Percentiles rank a stretch among this genome's conserved stretches.
Evolutionary conservation across 2,113 vertebrate species (phyloP).

Genomic region (Seriola dumerili): DNA sequence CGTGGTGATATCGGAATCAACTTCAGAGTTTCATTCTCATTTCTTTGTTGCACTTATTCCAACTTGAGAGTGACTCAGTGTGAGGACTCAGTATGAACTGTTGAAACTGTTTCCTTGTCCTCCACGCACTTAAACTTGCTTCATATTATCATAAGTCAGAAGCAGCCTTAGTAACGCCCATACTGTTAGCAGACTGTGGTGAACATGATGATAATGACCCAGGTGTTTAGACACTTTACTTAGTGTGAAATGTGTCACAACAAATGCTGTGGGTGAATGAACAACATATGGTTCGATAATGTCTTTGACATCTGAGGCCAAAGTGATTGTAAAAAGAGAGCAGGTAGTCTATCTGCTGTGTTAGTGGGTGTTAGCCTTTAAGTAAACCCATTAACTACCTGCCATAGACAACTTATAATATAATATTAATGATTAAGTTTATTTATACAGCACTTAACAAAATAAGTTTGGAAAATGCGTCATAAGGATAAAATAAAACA

Average conservation of each 20-base stretch:
- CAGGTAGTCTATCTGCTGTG: neutral
- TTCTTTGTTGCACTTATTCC: neutral
- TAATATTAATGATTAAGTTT: too few relatives aligned
- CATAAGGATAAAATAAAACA: too few relatives aligned
- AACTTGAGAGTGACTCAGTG: neutral
- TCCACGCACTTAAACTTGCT: neutral
- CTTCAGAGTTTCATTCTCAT: neutral
- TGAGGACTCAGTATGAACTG: neutral
- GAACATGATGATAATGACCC: neutral
- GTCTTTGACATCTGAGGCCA: neutral
- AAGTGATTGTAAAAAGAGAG: neutral
- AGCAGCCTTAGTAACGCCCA: too few relatives aligned
- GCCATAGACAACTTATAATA: too few relatives aligned
- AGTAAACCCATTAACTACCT: too few relatives aligned
- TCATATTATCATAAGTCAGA: neutral
- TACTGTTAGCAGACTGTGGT: neutral
- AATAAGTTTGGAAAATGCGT: too few relatives aligned
- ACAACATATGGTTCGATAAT: neutral
- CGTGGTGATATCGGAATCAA: neutral
- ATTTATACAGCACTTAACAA: too few relatives aligned
- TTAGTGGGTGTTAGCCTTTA: neutral
- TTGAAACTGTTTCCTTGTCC: neutral
- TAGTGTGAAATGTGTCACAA: slow-evolving; percentile 28
- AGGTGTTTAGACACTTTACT: neutral
- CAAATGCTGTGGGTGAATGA: slow-evolving; percentile 4